Conservation (phyloP, 2,888 invertebrate genomes). For the Geophilus truncorum region DNA sequence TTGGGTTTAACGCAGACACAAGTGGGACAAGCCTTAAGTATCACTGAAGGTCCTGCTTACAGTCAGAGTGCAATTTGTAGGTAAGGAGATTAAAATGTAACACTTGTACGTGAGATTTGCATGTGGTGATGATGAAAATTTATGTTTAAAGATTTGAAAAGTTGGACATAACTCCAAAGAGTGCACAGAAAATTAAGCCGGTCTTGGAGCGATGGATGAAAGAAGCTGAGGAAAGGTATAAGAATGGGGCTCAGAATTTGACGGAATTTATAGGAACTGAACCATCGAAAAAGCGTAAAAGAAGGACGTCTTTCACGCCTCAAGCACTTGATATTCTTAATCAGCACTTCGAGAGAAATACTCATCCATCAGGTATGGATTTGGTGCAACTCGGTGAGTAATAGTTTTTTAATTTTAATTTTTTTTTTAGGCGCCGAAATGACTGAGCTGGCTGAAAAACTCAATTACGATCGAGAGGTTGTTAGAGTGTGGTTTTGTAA, state of each 20-base stretch:
- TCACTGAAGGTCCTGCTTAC: constrained; percentile 96
- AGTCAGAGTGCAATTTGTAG: constrained; percentile 99
- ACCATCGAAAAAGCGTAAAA: constrained; percentile 92
- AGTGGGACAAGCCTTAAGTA: constrained; percentile 92
- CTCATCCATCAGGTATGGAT: constrained; percentile 87
- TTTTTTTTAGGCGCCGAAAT: constrained; percentile 79
- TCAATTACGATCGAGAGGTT: constrained; percentile 95
- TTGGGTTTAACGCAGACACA: constrained; percentile 94
- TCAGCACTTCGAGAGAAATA: constrained; percentile 92
- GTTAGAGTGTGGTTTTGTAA: constrained; percentile 98
- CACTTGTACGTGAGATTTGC: too few species aligned
- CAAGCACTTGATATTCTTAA: constrained; percentile 91
- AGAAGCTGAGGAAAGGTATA: constrained; percentile 96
- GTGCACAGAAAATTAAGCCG: constrained; percentile 98
- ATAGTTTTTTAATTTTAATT: not conserved
- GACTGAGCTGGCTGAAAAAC: constrained; percentile 86
- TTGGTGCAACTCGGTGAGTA: too few species aligned
- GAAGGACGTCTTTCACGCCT: constrained; percentile 94
- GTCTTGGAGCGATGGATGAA: constrained; percentile 98
- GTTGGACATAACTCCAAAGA: constrained; percentile 97
- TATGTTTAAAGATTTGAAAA: constrained; percentile 94
- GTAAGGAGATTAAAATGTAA: too few species aligned
- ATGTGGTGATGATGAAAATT: too few species aligned
- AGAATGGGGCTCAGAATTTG: constrained; percentile 85
- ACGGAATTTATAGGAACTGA: constrained; percentile 95